phyloP scores from a whole-genome alignment of 2,888 invertebrate genomes.

The Apotomis betuletana region DNA sequence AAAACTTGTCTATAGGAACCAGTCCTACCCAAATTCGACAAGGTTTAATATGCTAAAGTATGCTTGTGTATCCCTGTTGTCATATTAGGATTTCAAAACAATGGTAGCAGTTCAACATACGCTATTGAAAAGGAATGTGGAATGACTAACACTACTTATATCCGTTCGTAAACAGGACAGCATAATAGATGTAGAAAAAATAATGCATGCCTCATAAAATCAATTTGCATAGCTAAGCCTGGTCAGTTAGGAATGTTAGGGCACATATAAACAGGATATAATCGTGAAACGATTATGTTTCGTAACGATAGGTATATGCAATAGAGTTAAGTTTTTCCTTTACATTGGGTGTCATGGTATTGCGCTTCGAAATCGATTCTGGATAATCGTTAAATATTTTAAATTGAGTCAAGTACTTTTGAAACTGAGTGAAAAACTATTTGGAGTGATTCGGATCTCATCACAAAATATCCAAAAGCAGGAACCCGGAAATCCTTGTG shows the following conservation, averaged over 20 bases:
- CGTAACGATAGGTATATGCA: background rate
- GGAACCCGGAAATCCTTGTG: too few relatives aligned
- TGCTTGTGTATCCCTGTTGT: constrained; percentile 15
- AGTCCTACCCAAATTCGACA: constrained; percentile 9
- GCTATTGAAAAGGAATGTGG: constrained; percentile 36
- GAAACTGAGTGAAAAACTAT: background rate
- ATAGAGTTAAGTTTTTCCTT: background rate
- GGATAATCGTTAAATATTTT: too few relatives aligned
- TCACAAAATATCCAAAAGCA: too few relatives aligned
- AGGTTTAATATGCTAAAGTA: constrained; percentile 23
- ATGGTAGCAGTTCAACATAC: constrained; percentile 34
- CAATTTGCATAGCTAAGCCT: constrained; percentile 49
- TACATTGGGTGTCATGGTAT: background rate
- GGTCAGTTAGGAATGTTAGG: constrained; percentile 21
- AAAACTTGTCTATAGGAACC: background rate
- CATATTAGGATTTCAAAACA: constrained; percentile 36
- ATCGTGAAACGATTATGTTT: background rate
- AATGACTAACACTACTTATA: constrained; percentile 34
- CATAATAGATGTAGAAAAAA: constrained; percentile 31
- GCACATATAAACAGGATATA: constrained; percentile 16
- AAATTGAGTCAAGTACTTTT: too few relatives aligned
- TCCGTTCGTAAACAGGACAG: constrained; percentile 25
- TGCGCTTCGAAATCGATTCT: background rate
- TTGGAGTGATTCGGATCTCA: too few relatives aligned
- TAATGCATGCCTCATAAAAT: constrained; percentile 41